Evolutionary conservation across 2,113 vertebrate genomes (phyloP), one percentile per base, ranked within the genome.

Genomic region (Ceyx margarethae): DNA sequence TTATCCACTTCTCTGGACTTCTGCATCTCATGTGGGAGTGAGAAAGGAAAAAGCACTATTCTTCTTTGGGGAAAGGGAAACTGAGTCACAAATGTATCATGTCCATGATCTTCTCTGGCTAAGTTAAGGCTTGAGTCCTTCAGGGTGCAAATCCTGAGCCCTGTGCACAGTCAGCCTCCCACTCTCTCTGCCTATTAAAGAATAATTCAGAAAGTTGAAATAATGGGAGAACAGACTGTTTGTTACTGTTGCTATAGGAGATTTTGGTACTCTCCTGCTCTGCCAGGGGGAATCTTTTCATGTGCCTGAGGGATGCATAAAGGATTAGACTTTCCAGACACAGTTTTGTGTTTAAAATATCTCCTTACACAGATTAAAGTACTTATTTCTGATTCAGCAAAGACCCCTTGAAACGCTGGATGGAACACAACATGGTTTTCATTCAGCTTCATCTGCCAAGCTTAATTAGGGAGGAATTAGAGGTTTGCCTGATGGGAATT

Each of bases 331-430:
- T 94, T 94, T 65, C 66, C 92, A 92, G 84, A 43, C 62, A 54
- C 11, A n/a, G 58, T 82, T 92, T 89, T 87, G 62, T 54, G 33
- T 74, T 91, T 73, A 89, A 90, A 94, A 82, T 72, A 85, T 62
- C 84, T 66, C 84, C 56, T 94, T 66, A 66, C 92, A 57, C 84
- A 87, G 81, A 94, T 96, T 94, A 94, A 90, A 96, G 81, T 43
- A 22, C 60, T 85, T 91, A 46, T 58, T 89, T 87, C 84, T 85
- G 89, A 51, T 95, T 94, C 91, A 94, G 75, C 62, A 79, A 85
- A 73, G 78, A 82, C 83, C 58, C 29, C 78, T 91, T 85, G 84
- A 88, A 95, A 85, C 0, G 5, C 62, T 92, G 84, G 62, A 79
- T 73, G 86, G 81, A 89, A 33, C 51, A 66, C 69, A 73, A 68